Conservation (phyloP, 2,113 vertebrate species). For the Rafetus swinhoei region DNA sequence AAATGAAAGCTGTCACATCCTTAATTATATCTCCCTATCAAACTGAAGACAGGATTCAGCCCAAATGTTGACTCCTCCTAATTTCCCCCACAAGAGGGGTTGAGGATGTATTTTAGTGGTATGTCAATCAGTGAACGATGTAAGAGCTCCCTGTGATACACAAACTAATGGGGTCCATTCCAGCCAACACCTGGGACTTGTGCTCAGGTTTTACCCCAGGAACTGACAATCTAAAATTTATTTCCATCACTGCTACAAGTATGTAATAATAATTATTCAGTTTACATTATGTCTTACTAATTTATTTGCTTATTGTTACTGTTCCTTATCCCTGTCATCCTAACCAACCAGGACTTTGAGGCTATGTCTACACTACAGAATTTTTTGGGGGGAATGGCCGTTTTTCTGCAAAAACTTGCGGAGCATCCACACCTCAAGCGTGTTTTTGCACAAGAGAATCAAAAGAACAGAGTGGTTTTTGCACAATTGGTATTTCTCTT, state of each 20-base stretch:
- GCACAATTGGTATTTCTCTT: no score
- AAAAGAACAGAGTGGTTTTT: no score
- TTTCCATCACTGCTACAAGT: not conserved
- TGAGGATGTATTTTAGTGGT: not conserved
- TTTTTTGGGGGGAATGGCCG: no score
- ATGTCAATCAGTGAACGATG: not conserved
- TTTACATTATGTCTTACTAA: not conserved
- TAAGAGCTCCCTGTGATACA: not conserved
- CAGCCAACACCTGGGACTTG: not conserved
- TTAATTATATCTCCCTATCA: not conserved
- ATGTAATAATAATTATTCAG: not conserved
- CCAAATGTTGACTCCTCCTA: not conserved
- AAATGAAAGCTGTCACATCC: not conserved
- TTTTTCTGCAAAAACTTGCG: no score
- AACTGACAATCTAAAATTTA: not conserved
- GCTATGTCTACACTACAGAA: no score
- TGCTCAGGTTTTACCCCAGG: not conserved
- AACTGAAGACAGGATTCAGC: not conserved
- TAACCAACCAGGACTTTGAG: not conserved
- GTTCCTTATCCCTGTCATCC: not conserved
- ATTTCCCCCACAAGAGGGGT: not conserved
- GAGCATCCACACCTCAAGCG: no score
- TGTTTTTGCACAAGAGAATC: no score
- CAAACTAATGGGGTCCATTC: not conserved
- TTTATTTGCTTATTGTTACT: not conserved